Evolutionary conservation across 1,140 invertebrate genomes (phyloP), one percentile per base, ranked within the genome.

Genomic region (Camponotus floridanus): DNA sequence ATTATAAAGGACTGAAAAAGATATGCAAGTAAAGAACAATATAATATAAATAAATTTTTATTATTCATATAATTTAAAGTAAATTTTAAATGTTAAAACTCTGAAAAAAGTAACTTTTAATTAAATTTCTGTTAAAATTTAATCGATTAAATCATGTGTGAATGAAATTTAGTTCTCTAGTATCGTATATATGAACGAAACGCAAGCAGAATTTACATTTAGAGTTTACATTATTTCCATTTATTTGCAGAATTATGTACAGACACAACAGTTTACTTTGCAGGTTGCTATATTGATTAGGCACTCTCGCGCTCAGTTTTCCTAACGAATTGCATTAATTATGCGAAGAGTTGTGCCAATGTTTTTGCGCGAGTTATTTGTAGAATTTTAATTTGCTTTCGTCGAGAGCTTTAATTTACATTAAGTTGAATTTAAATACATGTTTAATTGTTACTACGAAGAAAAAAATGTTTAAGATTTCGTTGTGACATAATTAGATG

Each of bases 271-370:
- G 55, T 71, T 42, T n/a, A 51, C 45, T 42, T 26, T 57, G 21
- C 64, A 80, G 26, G 59, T 81, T 61, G 15, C 18, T 21, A 48
- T 59, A 71, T 55, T 45, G 67, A 73, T 81, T 73, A 73, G 9
- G 18, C 18, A 62, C 61, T 48, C 42, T 68, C 70, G 51, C n/a
- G 4, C 48, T 18, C 48, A 59, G 51, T 39, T 84, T 45, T 74
- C 31, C 68, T 57, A 81, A 86, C 62, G 31, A 74, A 70, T 33
- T 59, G 33, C 48, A 73, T 81, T 81, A 73, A 81, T 73, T 81
- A 81, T 73, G 26, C 67, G 45, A 61, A 13, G 9, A 33, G 18
- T 33, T 39, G 36, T 13, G 6, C 45, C 68, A 42, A 33, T 26
- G 26, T 81, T 39, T 61, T 11, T 13, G 7, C 3, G 2, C 67